Evolutionary conservation across 1,140 invertebrate species (phyloP), one percentile per base, ranked within the genome.

Genomic region (Monochamus saltuarius): DNA sequence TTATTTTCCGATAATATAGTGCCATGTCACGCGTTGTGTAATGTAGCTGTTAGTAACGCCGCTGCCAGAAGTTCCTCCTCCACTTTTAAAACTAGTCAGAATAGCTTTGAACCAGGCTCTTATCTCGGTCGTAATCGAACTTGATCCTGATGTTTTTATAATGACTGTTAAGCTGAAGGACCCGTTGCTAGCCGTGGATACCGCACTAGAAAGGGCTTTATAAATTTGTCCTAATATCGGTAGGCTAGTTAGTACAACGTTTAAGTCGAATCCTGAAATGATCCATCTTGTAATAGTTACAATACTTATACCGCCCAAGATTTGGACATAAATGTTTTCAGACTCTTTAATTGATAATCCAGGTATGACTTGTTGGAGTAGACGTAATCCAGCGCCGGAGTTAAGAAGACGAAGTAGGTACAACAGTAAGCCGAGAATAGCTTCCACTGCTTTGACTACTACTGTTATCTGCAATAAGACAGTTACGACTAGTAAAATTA

Each of bases 341-440:
- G 37, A 7, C 11, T 39, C 17, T 3, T 42, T 43, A 8, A 40
- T 54, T 8, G 16, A 10, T 7, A 58, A 8, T 11, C 47, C 56
- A 11, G 49, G 35, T 3, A 13, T 17, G 40, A 17, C 7, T 11
- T 22, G 7, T 7, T 11, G 14, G 7, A 58, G 43, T 2, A 49
- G 14, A 13, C 1, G 10, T 19, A 58, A 11, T 13, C 56, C 56
- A 19, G 9, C 10, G 7, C 11, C 11, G 7, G 43, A 34, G 2
- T 19, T 49, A 4, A 58, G 29, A 3, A 35, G 19, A 29, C n/a
- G 35, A 7, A 58, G 11, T 11, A 58, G 19, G 11, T 17, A 8
- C 10, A 58, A 29, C 0, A 58, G 37, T 4, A 58, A n/a, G n/a
- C 9, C 11, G 0, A 46, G 35, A 58, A 58, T 49, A 14, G 56